phyloP scores from a whole-genome alignment of 2,113 vertebrate species.

The Oceanodroma tethys region DNA sequence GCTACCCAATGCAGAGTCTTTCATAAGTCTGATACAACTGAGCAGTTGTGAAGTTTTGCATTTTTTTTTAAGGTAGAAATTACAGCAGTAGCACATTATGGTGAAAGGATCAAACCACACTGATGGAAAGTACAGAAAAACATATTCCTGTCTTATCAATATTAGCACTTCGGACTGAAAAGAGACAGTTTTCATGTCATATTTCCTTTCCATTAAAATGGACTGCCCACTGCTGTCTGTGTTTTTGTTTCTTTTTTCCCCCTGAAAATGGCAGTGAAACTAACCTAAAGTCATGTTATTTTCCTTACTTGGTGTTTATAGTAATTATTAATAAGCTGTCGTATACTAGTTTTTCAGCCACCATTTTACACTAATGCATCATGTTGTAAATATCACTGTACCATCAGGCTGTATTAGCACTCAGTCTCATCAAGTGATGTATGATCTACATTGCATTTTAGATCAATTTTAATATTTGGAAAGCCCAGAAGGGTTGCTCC shows the following conservation, averaged over 20 bases:
- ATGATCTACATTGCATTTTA: not conserved
- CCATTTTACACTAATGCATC: not conserved
- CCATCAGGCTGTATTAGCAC: not conserved
- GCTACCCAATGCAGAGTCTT: not conserved
- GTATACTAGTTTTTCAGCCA: not conserved
- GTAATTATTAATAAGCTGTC: not conserved
- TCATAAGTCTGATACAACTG: not conserved
- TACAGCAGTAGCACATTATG: not conserved
- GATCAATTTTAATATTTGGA: constrained; percentile 42
- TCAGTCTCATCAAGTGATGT: not conserved
- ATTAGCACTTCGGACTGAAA: constrained; percentile 13
- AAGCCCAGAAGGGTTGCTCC: constrained; percentile 1
- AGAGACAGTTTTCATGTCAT: not conserved
- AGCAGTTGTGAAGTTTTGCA: not conserved
- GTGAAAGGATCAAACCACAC: constrained; percentile 33
- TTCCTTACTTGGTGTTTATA: not conserved
- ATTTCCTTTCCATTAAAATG: not conserved
- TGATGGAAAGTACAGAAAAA: constrained; percentile 16
- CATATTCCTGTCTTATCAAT: not conserved
- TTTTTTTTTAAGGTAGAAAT: not conserved
- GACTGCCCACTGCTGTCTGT: not conserved
- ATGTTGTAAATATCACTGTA: not conserved
- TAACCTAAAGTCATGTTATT: not conserved
- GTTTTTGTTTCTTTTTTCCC: not conserved
- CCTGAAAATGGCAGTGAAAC: not conserved